Conservation (phyloP, 2,888 invertebrate genomes). For the Dendrolimus pini region DNA sequence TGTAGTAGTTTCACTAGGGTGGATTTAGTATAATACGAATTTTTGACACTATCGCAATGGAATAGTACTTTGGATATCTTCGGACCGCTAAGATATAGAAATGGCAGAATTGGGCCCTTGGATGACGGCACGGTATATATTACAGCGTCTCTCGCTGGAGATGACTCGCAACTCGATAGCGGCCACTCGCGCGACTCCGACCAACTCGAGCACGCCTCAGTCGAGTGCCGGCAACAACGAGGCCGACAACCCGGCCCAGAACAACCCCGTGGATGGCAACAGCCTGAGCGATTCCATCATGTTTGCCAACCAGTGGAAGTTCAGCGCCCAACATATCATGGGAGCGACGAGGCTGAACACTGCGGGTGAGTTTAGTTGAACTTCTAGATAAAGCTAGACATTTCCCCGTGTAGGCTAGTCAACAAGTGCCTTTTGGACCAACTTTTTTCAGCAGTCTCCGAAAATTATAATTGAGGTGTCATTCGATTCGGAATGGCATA, state of each 20-base stretch:
- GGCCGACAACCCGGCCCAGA: slow-evolving; percentile 47
- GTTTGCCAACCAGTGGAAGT: slow-evolving; percentile 52
- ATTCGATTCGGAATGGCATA: no score
- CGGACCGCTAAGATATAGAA: no score
- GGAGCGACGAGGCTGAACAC: slow-evolving; percentile 38
- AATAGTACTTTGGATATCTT: no score
- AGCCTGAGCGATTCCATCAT: slow-evolving; percentile 36
- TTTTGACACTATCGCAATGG: no score
- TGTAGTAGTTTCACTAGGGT: no score
- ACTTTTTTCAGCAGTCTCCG: no score
- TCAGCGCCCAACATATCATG: slow-evolving; percentile 36
- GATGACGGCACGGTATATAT: slow-evolving; percentile 2
- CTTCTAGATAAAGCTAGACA: neutral
- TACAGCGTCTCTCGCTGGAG: slow-evolving; percentile 80
- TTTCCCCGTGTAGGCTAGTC: no score
- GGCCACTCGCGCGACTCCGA: slow-evolving; percentile 54
- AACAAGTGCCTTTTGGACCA: no score
- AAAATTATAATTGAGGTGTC: no score
- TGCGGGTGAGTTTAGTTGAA: slow-evolving; percentile 30
- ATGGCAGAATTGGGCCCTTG: no score
- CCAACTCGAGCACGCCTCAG: slow-evolving; percentile 22
- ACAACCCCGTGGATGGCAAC: slow-evolving; percentile 62
- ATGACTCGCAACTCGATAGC: slow-evolving; percentile 81
- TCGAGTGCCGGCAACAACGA: slow-evolving; percentile 20
- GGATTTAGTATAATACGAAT: no score